Conservation (phyloP, 2,888 invertebrate species). For the Parnassius glacialis region DNA sequence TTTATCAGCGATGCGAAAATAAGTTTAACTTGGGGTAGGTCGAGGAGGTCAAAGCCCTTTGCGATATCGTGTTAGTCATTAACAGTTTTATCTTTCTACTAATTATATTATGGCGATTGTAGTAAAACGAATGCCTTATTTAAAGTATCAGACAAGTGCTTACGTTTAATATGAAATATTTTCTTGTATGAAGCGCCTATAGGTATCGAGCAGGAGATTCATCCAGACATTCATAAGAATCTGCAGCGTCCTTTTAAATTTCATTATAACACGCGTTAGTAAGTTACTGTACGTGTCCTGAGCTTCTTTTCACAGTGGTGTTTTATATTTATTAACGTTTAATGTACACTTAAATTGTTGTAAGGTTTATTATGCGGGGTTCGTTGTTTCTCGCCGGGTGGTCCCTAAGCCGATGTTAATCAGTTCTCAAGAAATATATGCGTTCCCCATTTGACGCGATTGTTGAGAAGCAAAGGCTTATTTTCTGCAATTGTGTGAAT, state of each 20-base stretch:
- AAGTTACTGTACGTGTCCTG: constrained; percentile 23
- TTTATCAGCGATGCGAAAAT: constrained; percentile 52
- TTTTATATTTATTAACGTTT: constrained; percentile 45
- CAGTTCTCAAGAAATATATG: constrained; percentile 37
- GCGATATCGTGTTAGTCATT: constrained; percentile 43
- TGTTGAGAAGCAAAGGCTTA: constrained; percentile 8
- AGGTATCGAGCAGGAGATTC: constrained; percentile 70
- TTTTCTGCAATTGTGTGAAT: constrained; percentile 10
- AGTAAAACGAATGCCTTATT: constrained; percentile 13
- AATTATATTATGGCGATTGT: constrained; percentile 12
- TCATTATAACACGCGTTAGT: constrained; percentile 38
- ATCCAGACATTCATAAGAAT: constrained; percentile 57
- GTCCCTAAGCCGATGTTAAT: constrained; percentile 46
- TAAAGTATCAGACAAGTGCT: not conserved
- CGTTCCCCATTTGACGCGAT: constrained; percentile 31
- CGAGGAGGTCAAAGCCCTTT: constrained; percentile 60
- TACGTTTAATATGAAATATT: constrained; percentile 48
- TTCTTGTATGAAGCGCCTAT: constrained; percentile 55
- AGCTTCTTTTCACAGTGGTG: constrained; percentile 44
- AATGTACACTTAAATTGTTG: constrained; percentile 42
- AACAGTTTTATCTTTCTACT: constrained; percentile 32
- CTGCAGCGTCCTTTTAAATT: constrained; percentile 52
- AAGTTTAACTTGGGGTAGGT: constrained; percentile 65
- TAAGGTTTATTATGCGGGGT: constrained; percentile 37
- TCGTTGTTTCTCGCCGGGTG: constrained; percentile 55